Base-by-base conservation (phyloP, 2,797 vertebrate genomes). In the Cyclura pinguis region DNA sequence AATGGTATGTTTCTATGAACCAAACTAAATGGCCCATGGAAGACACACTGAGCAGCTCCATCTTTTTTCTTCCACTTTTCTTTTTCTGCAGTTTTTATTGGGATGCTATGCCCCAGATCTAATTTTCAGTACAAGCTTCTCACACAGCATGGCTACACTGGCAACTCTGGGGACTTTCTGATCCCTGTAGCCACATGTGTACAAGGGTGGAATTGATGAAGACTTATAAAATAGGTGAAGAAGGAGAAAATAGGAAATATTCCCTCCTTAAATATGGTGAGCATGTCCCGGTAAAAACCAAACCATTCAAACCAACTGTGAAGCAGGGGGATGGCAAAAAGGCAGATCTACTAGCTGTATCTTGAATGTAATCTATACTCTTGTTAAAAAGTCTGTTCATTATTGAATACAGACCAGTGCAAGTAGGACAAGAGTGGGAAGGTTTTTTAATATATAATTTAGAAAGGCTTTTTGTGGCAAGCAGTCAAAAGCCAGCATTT, bases 401-500 rank as follows among this genome's bases (percentile, higher is more conserved):
- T 64, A 22, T 47, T 80, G 47, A 3, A 38, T 69, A 42, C 67
- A 62, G 55, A 64, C 6, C 72, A 84, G 7, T 32, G 32, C 52
- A 77, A 84, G 8, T 13, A 52, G 73, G 2, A 59, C 3, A 3
- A 13, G 32, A 10, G 10, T 69, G 67, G 29, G 55, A 18, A 18
- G 16, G 57, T 69, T 6, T 29, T 8, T 29, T 10, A 3, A 10
- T 69, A 32, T 69, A 32, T 69, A 32, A 69, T 57, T 77, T 24
- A 42, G 32, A 20, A 10, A 9, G 67, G 1, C 84, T 76, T 16
- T 82, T 6, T 6, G 35, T 35, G 59, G 50, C 27, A 0, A 35
- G 38, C 62, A 47, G 59, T 47, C 72, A 90, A 47, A 55, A 72
- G 72, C 50, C 52, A 84, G 91, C 91, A 64, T 76, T 87, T 89